Evolutionary conservation across 2,888 invertebrate species (phyloP), one percentile per base, ranked within the genome.

Genomic region (Drosophila eohydei): DNA sequence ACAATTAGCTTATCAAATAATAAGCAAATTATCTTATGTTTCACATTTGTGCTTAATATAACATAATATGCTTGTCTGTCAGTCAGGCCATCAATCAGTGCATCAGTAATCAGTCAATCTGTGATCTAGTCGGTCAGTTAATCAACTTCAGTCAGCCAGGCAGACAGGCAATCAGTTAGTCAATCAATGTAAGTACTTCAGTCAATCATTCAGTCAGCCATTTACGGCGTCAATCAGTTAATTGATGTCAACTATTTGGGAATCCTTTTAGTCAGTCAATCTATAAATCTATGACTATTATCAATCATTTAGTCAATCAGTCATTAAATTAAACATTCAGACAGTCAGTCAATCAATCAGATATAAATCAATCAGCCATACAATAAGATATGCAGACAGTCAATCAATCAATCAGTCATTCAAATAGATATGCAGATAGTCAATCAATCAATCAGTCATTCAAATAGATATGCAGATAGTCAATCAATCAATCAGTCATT

Each of bases 1-100:
- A 26, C 60, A 52, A 52, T 34, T 36, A 52, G 52, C 52, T 52
- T 38, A 52, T 36, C 52, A 52, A 52, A 36, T 38, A 21, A 34
- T 50, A 7, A 34, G 32, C 32, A 34, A 34, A 32, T 34, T 3
- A 4, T 50, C 34, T 50, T 21, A 34, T 50, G 48, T 50, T 32
- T 16, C 48, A 16, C 48, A 50, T 32, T 30, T 16, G 21, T 21
- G 50, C 16, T 21, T 21, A 21, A 21, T 1, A 21, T 21, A 34
- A 50, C 50, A 21, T 11, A 21, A 34, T 50, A 50, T 12, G 50
- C n/a, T 34, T 7, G 30, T 30, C 30, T 5, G 30, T 30, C 30
- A 30, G 6, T 30, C 30, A 30, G 30, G 34, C 7, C 34, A 6
- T 34, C 34, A 34, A 34, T 36, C 12, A 30, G 4, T 30, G 36